Evolutionary conservation across 2,113 vertebrate species (phyloP).

Genomic region (Phalacrocorax brasilianus): DNA sequence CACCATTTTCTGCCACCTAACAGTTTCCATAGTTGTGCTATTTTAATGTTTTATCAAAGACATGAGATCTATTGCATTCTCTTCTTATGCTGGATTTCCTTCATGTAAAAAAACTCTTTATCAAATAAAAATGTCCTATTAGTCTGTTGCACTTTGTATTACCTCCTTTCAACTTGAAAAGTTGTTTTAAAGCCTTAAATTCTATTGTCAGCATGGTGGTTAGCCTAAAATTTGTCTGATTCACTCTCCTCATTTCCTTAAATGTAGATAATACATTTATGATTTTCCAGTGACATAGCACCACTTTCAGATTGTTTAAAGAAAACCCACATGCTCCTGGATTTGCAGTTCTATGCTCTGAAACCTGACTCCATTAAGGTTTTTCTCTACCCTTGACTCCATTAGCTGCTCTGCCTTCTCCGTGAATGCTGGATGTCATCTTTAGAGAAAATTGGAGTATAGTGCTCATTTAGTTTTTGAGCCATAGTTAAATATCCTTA

Average conservation of each 20-base stretch:
- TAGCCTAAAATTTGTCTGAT: neutral
- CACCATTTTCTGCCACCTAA: neutral
- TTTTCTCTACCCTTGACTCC: neutral
- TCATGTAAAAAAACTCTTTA: neutral
- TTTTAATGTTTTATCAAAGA: conserved; percentile 43
- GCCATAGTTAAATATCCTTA: neutral
- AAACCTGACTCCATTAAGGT: accelerated
- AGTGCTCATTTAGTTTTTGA: neutral
- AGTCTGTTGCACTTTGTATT: neutral
- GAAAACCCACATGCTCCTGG: accelerated
- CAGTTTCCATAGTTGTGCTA: neutral
- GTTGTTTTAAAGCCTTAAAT: neutral
- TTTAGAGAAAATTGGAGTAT: neutral
- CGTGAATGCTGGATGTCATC: accelerated
- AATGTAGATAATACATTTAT: neutral
- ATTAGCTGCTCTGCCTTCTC: neutral
- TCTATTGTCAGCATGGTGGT: neutral
- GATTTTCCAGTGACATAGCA: neutral
- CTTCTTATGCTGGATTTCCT: neutral
- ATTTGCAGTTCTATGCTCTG: neutral
- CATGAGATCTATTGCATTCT: neutral
- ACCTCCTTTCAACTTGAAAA: neutral
- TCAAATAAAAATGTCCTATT: conserved; percentile 2
- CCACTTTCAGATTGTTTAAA: accelerated
- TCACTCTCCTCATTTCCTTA: neutral